Evolutionary conservation across 2,888 invertebrate genomes (phyloP), one percentile per base, ranked within the genome.

Genomic region (Chymomyza fuscimana): DNA sequence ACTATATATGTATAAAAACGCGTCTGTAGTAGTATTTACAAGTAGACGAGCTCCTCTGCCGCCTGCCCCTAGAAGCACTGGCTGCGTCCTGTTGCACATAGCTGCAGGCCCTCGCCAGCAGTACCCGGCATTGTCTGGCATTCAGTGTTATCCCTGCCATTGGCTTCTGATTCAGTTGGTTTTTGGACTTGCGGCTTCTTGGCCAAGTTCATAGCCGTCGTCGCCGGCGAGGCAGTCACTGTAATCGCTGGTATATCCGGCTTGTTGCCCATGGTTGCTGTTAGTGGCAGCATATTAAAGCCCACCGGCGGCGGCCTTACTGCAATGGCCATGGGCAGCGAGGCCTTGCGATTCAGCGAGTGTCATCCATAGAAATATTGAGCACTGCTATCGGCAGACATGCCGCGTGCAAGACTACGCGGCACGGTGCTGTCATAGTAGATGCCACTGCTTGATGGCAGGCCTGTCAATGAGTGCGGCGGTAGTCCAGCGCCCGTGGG

Each of bases 301-400:
- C 87, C 88, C 71, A 87, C 78, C 58, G 88, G 87, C 61, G 89
- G 81, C 51, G 86, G 87, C 59, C 88, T 82, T 54, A 89, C 79
- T 61, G 88, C 84, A 58, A 89, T 85, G 67, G 90, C 89, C 52
- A 89, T 88, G 25, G 90, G 91, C 68, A 90, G 73, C 29, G 91
- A 90, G 25, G 89, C 76, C 78, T 89, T 91, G 46, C 89, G 90
- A 77, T 88, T 91, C 5, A 91, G 82, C 76, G 91, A 90, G 78
- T 92, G 92, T 92, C 92, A 92, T 90, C 92, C 92, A 69, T 91
- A 91, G 77, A 89, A 91, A 65, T 91, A 91, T 76, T 91, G 91
- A 1, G 82, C 85, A 15, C 73, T 85, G 69, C 80, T 83, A 70
- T 90, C 90, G 46, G 87, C 76, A n/a, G 90, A 86, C 79, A 89